Evolutionary conservation across 2,888 invertebrate species (phyloP), one percentile per base, ranked within the genome.

Genomic region (Branchellion lobata): DNA sequence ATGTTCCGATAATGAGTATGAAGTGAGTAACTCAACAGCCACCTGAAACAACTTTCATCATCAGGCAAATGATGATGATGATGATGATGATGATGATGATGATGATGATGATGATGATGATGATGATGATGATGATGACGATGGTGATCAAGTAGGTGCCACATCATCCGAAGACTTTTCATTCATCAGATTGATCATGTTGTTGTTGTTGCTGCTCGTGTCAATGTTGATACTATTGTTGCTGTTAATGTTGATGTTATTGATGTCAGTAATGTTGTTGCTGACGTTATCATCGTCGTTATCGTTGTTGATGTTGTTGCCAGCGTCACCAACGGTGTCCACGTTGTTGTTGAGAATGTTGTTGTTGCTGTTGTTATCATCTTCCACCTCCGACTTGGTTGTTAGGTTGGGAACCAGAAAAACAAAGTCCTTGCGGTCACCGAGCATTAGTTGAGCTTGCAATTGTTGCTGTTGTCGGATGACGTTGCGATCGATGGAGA

Each of bases 401-500:
- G n/a, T 61, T 5, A 78, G 33, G 24, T 78, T 51, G 8, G 47
- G 71, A 36, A 78, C 65, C 27, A 69, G n/a, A 31, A 77, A 34
- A 0, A 65, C 61, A 34, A 77, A 40, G 27, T 77, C 77, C 53
- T 77, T 77, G n/a, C 77, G 33, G 40, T 77, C 77, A 2, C 34
- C 57, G 31, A 65, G 57, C n/a, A 77, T 65, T 24, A 68, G 51
- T 21, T 68, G 71, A 8, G 71, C 47, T 31, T 78, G 78, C 21
- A 71, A n/a, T 40, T 71, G 78, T n/a, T 68, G 71, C 36, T 78
- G 69, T 27, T 78, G 78, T 24, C 71, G 69, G 18, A 68, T 21
- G 47, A 34, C 27, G 11, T 33, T 69, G 8, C 47, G 47, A 24
- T 53, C 65, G 27, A 57, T n/a, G 0, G 77, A n/a, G 14, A 69